phyloP scores from a whole-genome alignment of 2,888 invertebrate species.

The Lasioglossum lativentre region DNA sequence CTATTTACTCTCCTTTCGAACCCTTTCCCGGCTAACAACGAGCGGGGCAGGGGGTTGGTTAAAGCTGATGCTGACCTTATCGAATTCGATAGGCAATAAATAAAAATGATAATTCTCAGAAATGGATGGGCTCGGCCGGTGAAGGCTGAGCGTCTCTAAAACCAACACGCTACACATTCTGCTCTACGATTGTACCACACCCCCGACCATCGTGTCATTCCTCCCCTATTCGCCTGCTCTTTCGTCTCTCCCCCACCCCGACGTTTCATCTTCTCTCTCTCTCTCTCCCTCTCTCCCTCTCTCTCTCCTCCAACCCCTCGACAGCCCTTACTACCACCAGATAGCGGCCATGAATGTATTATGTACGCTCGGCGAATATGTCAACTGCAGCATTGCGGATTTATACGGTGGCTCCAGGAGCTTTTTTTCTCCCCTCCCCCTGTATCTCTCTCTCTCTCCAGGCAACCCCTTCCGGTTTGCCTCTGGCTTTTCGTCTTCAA shows the following conservation, averaged over 20 bases:
- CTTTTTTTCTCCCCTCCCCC: not conserved
- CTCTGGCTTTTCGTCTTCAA: slow-evolving; percentile 63
- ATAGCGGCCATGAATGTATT: slow-evolving; percentile 78
- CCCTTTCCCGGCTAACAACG: not conserved
- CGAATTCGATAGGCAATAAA: not conserved
- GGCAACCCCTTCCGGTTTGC: not conserved
- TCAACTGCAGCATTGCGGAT: slow-evolving; percentile 80
- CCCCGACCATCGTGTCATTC: not conserved
- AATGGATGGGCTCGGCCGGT: not conserved
- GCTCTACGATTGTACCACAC: slow-evolving; percentile 64
- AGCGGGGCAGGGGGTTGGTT: not conserved
- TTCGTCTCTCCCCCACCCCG: not conserved
- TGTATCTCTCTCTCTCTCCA: not conserved
- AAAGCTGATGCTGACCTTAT: not conserved
- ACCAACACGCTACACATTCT: slow-evolving; percentile 75
- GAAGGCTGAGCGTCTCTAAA: slow-evolving; percentile 76
- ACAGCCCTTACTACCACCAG: not conserved
- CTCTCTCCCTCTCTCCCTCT: not conserved
- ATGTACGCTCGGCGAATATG: slow-evolving; percentile 80
- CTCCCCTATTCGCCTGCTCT: slow-evolving; percentile 56
- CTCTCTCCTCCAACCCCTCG: not conserved
- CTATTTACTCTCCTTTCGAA: not conserved
- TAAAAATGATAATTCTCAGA: not conserved
- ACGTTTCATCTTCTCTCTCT: not conserved
- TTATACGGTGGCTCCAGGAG: slow-evolving; percentile 61